Base-by-base conservation (phyloP, 2,888 invertebrate genomes). In the Acrocyrtus sp. region DNA sequence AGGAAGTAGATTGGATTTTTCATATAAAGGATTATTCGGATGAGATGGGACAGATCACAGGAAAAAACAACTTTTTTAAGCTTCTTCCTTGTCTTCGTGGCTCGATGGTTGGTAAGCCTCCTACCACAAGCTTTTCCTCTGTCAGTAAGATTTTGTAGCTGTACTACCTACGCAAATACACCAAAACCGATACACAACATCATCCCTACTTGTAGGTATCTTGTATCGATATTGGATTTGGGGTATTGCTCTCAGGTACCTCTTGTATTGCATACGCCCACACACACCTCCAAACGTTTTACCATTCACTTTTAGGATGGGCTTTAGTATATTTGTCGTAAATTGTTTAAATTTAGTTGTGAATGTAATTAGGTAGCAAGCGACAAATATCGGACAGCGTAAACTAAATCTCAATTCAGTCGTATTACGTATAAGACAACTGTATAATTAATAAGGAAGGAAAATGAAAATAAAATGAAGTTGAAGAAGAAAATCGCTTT, bases 1-100 rank as follows among this genome's bases (percentile, higher is more conserved):
- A n/a, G n/a, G n/a, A 22, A 58, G 58, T 58, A 58, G 58, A 58
- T 58, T 58, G 58, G 58, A 45, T 58, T 58, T 58, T 58, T 58
- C 58, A 58, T 58, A 45, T 58, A 58, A 58, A 58, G 58, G 58
- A 58, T 58, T 58, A 58, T 45, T 58, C 45, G 45, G 58, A 58
- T 58, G 58, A 58, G n/a, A n/a, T n/a, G n/a, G n/a, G 58, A 45
- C 58, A 58, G 58, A 45, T 45, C 43, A 58, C 58, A 58, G 45
- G 58, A 58, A n/a, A n/a, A n/a, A n/a, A n/a, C n/a, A n/a, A n/a
- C n/a, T n/a, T 45, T 45, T 58, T 58, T 45, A 58, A 58, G 45
- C 58, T 58, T 26, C 58, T 58, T 58, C 45, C 58, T 45, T 58
- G 58, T 58, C 58, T 45, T 58, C 58, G 45, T 43, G 58, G 58